Conservation (phyloP, 30 jellyfish, hydroid and myxozoan species). For the Pelagia noctiluca region DNA sequence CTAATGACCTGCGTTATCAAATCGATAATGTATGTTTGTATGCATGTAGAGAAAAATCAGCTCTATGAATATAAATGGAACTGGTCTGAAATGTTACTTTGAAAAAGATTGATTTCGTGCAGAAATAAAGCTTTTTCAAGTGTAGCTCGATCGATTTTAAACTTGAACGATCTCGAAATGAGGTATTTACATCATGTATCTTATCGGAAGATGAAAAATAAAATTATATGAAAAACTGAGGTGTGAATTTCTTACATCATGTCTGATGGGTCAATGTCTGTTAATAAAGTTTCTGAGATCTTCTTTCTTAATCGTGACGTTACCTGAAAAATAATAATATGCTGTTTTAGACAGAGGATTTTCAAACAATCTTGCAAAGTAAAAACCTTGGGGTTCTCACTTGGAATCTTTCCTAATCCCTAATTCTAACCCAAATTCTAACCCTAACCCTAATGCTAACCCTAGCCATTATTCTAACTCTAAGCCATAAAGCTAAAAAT, state of each 20-base stretch:
- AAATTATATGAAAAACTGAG: no score
- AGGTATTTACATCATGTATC: no score
- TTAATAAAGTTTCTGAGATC: slow-evolving; percentile 48
- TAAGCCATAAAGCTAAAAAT: neutral
- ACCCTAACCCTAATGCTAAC: neutral
- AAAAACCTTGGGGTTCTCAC: neutral
- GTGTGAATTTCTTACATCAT: slow-evolving; percentile 1
- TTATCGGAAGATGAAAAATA: no score
- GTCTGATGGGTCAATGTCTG: slow-evolving; percentile 58
- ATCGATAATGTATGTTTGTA: neutral
- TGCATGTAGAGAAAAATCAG: neutral
- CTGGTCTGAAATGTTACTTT: no score
- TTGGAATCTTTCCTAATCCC: no score
- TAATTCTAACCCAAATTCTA: no score
- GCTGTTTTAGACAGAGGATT: no score
- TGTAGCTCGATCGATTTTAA: no score
- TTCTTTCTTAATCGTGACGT: slow-evolving; percentile 57
- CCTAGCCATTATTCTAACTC: neutral
- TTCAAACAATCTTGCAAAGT: neutral
- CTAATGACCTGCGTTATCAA: neutral
- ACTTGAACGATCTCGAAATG: no score
- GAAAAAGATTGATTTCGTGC: no score
- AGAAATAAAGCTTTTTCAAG: no score
- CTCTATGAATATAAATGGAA: no score
- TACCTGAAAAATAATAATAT: slow-evolving; percentile 22